Percentiles rank a stretch among this genome's conserved stretches.
These are phyloP conservation scores for Andricus quercusramuli DNA, from an alignment of 2,888 invertebrate species.

Conservation along the genomic window DNA sequence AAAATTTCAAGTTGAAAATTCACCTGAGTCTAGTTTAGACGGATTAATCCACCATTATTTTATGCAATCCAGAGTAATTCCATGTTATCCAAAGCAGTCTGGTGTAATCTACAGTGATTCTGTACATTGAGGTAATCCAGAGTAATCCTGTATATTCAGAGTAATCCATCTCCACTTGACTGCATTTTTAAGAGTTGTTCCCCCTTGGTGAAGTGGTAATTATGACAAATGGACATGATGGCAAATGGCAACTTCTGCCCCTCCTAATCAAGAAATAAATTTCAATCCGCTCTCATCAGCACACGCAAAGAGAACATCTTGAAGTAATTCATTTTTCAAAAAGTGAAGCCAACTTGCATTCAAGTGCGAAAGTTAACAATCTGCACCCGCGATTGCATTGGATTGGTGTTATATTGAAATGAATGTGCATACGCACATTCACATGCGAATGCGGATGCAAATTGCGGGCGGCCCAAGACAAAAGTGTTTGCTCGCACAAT, in stretches of 20 bases:
- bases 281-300: neutral
- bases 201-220: no score
- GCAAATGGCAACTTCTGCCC: neutral
- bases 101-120: no score
- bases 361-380: constrained; percentile 26
- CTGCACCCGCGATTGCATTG: constrained; percentile 27
- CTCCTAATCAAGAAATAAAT: neutral
- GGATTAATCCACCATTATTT: no score
- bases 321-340: constrained; percentile 27
- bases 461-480: constrained; percentile 72
- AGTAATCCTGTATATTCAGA: no score
- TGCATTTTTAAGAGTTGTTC: no score
- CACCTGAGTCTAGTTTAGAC: no score
- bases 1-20: no score
- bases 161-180: no score
- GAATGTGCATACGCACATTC: constrained; percentile 43
- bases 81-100: no score
- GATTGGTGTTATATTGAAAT: constrained; percentile 37
- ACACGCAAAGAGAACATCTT: neutral
- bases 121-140: no score
- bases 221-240: no score
- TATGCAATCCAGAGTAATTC: no score
- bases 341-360: constrained; percentile 1
- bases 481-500: constrained; percentile 76
- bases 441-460: constrained; percentile 66